phyloP scores from a whole-genome alignment of 1,140 invertebrate genomes.

The Reticulitermes speratus region DNA sequence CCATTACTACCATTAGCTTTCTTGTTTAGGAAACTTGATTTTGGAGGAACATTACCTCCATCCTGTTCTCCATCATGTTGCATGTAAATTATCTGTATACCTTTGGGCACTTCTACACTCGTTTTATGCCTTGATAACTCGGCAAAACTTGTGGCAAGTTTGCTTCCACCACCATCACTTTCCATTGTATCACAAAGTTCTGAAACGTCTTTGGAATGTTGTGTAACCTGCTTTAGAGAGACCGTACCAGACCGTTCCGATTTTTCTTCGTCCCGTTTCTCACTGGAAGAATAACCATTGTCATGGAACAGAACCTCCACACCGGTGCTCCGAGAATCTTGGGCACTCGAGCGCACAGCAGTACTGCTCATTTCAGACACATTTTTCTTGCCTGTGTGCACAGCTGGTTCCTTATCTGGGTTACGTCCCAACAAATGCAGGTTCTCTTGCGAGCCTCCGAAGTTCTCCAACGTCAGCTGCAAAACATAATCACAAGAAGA shows the following conservation, averaged over 20 bases:
- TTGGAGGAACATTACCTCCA: conserved; percentile 32
- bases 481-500: conserved; percentile 12
- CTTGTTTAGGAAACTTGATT: conserved; percentile 45
- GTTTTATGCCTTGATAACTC: conserved; percentile 56
- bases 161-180: conserved; percentile 50
- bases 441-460: conserved; percentile 82
- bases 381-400: conserved; percentile 49
- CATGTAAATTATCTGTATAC: conserved; percentile 64
- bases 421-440: conserved; percentile 64
- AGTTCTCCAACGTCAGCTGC: conserved; percentile 87
- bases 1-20: conserved; percentile 48
- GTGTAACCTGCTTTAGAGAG: background rate
- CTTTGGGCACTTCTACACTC: conserved; percentile 40
- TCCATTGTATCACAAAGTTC: conserved; percentile 52
- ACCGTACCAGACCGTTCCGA: conserved; percentile 9
- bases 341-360: conserved; percentile 67
- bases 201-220: conserved; percentile 49
- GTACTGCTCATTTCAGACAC: conserved; percentile 41
- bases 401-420: conserved; percentile 73
- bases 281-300: conserved; percentile 46
- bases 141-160: conserved; percentile 63
- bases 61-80: conserved; percentile 56
- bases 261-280: conserved; percentile 25
- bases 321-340: conserved; percentile 67
- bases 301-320: conserved; percentile 63